phyloP scores from a whole-genome alignment of 1,140 invertebrate genomes.

The Euschistus heros region DNA sequence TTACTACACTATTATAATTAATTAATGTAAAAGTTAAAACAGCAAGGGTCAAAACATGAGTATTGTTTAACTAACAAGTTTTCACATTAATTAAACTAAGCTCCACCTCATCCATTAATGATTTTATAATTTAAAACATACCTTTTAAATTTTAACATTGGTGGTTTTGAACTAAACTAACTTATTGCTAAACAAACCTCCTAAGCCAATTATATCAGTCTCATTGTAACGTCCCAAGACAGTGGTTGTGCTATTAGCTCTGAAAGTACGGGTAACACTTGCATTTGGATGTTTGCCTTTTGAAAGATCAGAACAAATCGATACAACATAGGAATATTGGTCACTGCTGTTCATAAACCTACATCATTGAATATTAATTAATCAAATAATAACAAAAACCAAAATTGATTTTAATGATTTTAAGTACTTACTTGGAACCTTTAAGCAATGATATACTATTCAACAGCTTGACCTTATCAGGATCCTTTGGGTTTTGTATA shows the following conservation, averaged over 20 bases:
- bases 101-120: no score
- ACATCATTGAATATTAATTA: background rate
- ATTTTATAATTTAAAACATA: no score
- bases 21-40: no score
- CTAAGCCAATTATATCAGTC: conserved; percentile 3
- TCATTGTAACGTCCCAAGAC: conserved; percentile 1
- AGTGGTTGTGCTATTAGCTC: background rate
- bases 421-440: background rate
- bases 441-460: background rate
- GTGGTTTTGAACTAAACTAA: background rate
- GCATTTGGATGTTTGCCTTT: conserved; percentile 13
- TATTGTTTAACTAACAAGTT: no score
- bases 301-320: conserved; percentile 1
- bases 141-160: background rate
- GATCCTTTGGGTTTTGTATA: background rate
- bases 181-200: background rate
- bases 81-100: no score
- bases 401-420: background rate
- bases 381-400: background rate
- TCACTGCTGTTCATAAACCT: background rate
- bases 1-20: no score
- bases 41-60: no score
- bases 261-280: conserved; percentile 1
- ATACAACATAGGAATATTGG: background rate
- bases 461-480: background rate